Evolutionary conservation across 2,888 invertebrate species (phyloP).

Genomic region (Ferdinandea cuprea): DNA sequence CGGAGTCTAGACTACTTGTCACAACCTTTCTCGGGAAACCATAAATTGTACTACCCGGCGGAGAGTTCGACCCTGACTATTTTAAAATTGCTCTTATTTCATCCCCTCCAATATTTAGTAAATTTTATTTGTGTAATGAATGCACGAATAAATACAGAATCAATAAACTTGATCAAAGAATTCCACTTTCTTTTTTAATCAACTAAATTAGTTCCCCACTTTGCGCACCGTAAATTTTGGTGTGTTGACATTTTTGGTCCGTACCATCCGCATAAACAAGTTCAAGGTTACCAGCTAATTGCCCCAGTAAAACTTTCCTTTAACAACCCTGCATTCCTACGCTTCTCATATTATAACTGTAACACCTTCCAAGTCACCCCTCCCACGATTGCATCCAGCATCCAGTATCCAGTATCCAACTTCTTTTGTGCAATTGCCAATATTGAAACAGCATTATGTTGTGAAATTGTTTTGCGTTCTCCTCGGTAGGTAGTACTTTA

Average conservation of each 20-base stretch:
- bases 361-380: background rate
- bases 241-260: background rate
- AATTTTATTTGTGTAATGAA: no score
- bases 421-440: conserved; percentile 23
- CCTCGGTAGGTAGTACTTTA: background rate
- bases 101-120: no score
- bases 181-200: background rate
- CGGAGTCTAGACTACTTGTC: no score
- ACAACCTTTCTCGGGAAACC: no score
- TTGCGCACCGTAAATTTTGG: background rate
- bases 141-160: no score
- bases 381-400: background rate
- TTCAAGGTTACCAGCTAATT: conserved; percentile 11
- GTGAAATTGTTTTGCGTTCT: background rate
- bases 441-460: conserved; percentile 1
- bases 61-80: no score
- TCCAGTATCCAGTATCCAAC: background rate
- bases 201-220: background rate
- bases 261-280: conserved; percentile 1
- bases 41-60: no score
- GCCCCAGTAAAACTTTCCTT: background rate
- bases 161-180: no score
- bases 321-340: background rate
- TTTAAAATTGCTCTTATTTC: background rate
- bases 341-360: background rate